phyloP scores from a whole-genome alignment of 1,140 invertebrate species.

The Atta colombica region DNA sequence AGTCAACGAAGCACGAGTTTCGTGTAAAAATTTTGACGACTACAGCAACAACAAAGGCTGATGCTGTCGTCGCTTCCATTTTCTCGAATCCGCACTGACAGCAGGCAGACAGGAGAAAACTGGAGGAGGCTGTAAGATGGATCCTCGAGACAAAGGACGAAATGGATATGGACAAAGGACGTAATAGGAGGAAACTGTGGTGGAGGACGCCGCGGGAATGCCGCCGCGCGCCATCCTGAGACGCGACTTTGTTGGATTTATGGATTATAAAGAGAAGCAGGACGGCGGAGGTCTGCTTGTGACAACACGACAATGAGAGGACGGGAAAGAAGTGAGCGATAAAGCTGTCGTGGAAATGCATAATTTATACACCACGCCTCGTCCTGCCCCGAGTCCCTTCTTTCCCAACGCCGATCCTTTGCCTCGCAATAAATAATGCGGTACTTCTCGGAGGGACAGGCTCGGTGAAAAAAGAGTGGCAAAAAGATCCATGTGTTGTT shows the following conservation, averaged over 20 bases:
- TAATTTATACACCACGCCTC: constrained; percentile 82
- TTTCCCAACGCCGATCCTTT: constrained; percentile 70
- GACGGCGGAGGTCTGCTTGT: constrained; percentile 79
- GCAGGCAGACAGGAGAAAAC: constrained; percentile 57
- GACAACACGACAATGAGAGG: constrained; percentile 84
- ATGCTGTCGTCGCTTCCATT: constrained; percentile 15
- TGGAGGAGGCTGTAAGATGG: constrained; percentile 68
- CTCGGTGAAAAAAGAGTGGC: constrained; percentile 23
- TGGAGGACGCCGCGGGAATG: constrained; percentile 74
- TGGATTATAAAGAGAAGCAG: constrained; percentile 84
- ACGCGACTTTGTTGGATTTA: constrained; percentile 84
- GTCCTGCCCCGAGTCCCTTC: constrained; percentile 64
- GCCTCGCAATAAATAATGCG: constrained; percentile 76
- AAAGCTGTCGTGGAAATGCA: constrained; percentile 83
- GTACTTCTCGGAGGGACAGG: constrained; percentile 65
- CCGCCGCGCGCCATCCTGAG: constrained; percentile 69
- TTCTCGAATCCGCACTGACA: constrained; percentile 27
- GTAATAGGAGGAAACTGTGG: constrained; percentile 68
- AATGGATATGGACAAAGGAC: constrained; percentile 81
- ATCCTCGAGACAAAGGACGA: constrained; percentile 80
- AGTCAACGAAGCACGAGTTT: neutral
- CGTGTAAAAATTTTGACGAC: constrained; percentile 8
- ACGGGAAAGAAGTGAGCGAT: constrained; percentile 83
- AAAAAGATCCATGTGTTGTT: constrained; percentile 55
- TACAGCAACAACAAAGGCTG: constrained; percentile 29